phyloP scores from a whole-genome alignment of 2,113 vertebrate genomes.

The Serinus canaria region DNA sequence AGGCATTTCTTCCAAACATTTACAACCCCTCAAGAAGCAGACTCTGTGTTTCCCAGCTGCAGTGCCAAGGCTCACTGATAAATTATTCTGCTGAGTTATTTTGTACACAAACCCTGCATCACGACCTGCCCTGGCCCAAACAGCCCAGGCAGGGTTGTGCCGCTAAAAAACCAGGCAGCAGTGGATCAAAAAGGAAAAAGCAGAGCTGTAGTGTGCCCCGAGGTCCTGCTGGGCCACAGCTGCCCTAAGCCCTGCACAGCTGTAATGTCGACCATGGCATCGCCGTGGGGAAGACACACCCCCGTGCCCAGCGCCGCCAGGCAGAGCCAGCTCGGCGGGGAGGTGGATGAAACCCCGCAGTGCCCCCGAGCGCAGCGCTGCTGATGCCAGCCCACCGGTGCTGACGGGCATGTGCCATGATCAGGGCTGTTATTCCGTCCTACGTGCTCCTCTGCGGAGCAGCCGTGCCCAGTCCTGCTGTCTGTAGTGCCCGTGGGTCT shows the following conservation, averaged over 20 bases:
- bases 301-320: not conserved
- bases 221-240: not conserved
- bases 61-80: not conserved
- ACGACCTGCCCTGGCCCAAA: not conserved
- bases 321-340: not conserved
- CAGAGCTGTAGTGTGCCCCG: not conserved
- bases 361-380: no score
- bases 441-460: not conserved
- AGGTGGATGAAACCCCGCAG: not conserved
- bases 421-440: not conserved
- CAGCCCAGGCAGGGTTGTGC: not conserved
- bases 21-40: not conserved
- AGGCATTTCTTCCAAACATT: not conserved
- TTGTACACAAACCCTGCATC: not conserved
- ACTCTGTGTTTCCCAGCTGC: not conserved
- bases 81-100: conserved; percentile 25
- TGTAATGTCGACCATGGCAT: not conserved
- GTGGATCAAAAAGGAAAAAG: not conserved
- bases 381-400: no score
- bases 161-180: not conserved
- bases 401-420: no score
- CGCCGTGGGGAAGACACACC: not conserved
- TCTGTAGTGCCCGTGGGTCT: accelerated
- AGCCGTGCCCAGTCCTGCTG: not conserved
- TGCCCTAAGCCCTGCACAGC: not conserved